Base-by-base conservation (phyloP, 1,140 invertebrate species). In the Megathymus violae region DNA sequence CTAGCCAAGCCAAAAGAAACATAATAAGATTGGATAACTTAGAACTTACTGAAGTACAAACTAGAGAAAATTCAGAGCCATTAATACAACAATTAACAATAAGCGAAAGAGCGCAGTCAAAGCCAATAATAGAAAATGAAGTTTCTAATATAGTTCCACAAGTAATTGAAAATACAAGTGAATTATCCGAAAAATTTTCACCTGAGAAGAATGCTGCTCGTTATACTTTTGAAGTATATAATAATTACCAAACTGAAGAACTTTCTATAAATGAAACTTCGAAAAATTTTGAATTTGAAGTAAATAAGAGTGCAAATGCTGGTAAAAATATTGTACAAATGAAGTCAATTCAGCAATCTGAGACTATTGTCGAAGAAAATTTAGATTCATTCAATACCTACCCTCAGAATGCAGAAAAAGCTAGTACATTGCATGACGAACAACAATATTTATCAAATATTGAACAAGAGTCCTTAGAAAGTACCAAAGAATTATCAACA, bases 321-420 rank as follows among this genome's bases (percentile, higher is more conserved):
- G 62, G 77, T 27, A 56, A 77, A 74, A 36, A 68, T 40, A 46
- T 85, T 16, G 63, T 67, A 10, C 74, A 82, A 63, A 62, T 76
- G 36, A 77, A 71, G 54, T 67, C 83, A 25, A 54, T 89, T 60
- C 60, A 84, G 62, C 76, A 78, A 62, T 77, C 67, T 4, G 76
- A 82, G 70, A 51, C 80, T 13, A 50, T 79, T 11, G 16, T 59
- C 27, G 63, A 44, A 9, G 87, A 89, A 69, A 70, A 62, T 13
- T 11, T 61, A 13, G 11, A 46, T 25, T 3, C 48, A 11, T 14
- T 62, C 16, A 34, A 63, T 54, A 10, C 6, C 13, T 64, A 61
- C 19, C 10, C 34, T 40, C 38, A 75, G 38, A 36, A 31, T 38
- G 44, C 63, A 56, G 15, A 4, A 17, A 75, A 65, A 50, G 80